A percentile compares a stretch with the other conserved stretches of the same genome.
phyloP scores from a whole-genome alignment of 2,113 vertebrate species.

The Salvator merianae region DNA sequence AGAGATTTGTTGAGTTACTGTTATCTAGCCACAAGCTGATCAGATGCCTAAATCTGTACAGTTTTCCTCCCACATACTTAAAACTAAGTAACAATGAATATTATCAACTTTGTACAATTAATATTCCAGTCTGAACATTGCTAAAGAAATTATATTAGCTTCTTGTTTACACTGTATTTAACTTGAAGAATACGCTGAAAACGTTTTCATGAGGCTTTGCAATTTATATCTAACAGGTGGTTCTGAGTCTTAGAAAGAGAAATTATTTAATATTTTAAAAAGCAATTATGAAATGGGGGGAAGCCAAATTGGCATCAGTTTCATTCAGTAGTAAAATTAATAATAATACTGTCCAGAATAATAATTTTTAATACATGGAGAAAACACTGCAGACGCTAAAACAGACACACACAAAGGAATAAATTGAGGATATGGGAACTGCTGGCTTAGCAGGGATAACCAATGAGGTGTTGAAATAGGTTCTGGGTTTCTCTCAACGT shows the following conservation, averaged over 20 bases:
- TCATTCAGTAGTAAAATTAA: conserved; percentile 32
- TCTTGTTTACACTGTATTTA: conserved; percentile 54
- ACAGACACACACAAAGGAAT: conserved; percentile 20
- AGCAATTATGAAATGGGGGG: conserved; percentile 41
- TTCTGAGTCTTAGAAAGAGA: conserved; percentile 53
- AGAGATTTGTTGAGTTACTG: not conserved
- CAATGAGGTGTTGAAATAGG: conserved; percentile 58
- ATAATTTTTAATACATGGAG: conserved; percentile 40
- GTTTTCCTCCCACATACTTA: not conserved
- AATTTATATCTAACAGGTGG: conserved; percentile 48
- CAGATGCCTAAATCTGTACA: not conserved
- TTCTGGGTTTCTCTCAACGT: conserved; percentile 26
- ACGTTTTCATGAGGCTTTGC: conserved; percentile 41
- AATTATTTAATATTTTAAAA: conserved; percentile 41
- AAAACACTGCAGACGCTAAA: conserved; percentile 35
- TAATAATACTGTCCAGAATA: conserved; percentile 31
- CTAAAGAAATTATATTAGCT: conserved; percentile 49
- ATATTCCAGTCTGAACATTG: conserved; percentile 59
- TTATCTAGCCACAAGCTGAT: not conserved
- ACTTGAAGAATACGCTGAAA: conserved; percentile 48
- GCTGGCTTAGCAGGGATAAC: conserved; percentile 43
- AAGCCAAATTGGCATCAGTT: conserved; percentile 34
- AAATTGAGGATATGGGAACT: conserved; percentile 35
- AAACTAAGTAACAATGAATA: not conserved
- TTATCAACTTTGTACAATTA: conserved; percentile 15